Conservation (phyloP, 2,797 vertebrate species). For the Oceanodroma leucorhoa region DNA sequence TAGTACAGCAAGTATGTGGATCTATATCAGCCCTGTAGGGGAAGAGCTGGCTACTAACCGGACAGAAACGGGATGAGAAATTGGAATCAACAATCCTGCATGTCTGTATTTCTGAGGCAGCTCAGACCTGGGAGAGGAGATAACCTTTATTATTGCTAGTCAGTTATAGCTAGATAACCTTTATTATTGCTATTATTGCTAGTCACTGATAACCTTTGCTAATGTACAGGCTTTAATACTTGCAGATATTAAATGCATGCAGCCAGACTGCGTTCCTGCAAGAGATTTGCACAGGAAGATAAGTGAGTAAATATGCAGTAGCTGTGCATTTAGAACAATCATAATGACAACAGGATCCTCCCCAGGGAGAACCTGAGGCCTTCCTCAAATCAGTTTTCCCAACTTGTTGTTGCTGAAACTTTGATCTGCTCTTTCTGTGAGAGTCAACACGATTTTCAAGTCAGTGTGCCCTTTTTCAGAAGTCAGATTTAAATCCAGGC, state of each 20-base stretch:
- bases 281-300: background rate
- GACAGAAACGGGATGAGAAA: background rate
- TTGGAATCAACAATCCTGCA: accelerated
- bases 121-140: background rate
- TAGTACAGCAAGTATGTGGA: accelerated
- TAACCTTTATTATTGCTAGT: background rate
- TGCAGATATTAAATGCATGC: background rate
- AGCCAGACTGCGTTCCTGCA: background rate
- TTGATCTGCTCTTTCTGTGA: background rate
- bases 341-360: background rate
- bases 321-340: background rate
- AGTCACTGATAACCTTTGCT: background rate
- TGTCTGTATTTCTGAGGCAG: background rate
- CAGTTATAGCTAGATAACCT: background rate
- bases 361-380: background rate
- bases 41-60: background rate
- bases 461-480: background rate
- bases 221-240: background rate
- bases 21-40: background rate
- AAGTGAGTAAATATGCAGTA: slow-evolving; percentile 3
- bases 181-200: background rate
- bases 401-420: background rate
- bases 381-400: background rate
- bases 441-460: background rate
- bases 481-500: background rate